Evolutionary conservation across 2,888 invertebrate genomes (phyloP).

Genomic region (Urechis unicinctus): DNA sequence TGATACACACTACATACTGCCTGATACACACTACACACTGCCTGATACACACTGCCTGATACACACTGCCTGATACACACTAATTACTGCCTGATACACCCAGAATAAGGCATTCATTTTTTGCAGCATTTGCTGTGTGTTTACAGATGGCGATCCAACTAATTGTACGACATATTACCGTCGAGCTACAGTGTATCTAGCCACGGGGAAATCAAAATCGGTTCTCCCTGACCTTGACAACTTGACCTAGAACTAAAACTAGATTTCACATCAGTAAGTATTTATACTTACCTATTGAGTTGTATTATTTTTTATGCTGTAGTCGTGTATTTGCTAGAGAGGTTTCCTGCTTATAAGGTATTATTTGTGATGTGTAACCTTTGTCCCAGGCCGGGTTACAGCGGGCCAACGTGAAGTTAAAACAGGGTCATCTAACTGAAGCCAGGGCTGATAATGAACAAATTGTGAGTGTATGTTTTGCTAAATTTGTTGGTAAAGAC

Average conservation of each 20-base stretch:
- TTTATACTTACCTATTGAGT: too few species aligned
- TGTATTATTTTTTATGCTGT: too few species aligned
- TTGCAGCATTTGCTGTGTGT: too few species aligned
- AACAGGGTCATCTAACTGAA: constrained; percentile 74
- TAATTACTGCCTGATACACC: too few species aligned
- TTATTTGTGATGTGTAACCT: not conserved
- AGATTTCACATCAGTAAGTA: constrained; percentile 82
- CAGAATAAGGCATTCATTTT: not conserved
- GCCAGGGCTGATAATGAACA: constrained; percentile 80
- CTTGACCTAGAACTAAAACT: constrained; percentile 88
- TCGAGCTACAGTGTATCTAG: constrained; percentile 91
- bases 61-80: not conserved
- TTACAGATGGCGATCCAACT: constrained; percentile 84
- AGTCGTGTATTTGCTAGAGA: too few species aligned
- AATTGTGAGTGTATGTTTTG: too few species aligned
- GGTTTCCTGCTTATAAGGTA: too few species aligned
- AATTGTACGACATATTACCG: constrained; percentile 96
- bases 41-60: too few species aligned
- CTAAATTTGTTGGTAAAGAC: too few species aligned
- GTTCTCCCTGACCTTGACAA: constrained; percentile 88
- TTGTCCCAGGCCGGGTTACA: constrained; percentile 63
- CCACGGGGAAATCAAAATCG: constrained; percentile 89
- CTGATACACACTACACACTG: too few species aligned
- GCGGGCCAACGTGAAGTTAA: constrained; percentile 80
- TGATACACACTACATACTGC: too few species aligned